Percentiles rank a stretch among this genome's conserved stretches.
These are phyloP conservation scores for Percopsis transmontana DNA, from an alignment of 2,113 vertebrate species.

Conservation along the genomic window DNA sequence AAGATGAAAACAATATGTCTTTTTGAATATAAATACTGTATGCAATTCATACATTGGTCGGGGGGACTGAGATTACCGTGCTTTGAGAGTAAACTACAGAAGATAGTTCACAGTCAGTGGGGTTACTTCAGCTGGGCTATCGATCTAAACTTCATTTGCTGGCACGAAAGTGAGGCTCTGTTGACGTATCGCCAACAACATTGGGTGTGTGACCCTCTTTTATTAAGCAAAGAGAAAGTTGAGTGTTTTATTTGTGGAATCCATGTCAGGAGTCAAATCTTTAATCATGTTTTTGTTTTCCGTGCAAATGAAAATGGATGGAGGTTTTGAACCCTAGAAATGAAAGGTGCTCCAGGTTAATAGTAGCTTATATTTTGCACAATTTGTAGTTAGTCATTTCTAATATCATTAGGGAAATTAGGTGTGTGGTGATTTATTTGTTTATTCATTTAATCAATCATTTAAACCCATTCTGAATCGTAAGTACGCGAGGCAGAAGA, in stretches of 20 bases:
- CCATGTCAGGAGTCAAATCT: conserved; percentile 74
- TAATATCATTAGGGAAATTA: conserved; percentile 84
- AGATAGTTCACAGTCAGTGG: neutral
- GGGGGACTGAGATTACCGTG: conserved; percentile 55
- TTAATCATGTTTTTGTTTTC: conserved; percentile 79
- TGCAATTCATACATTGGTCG: conserved; percentile 53
- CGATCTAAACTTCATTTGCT: conserved; percentile 49
- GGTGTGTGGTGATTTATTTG: conserved; percentile 80
- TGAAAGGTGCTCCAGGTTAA: conserved; percentile 79
- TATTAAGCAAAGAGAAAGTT: conserved; percentile 54
- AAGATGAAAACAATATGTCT: conserved; percentile 79
- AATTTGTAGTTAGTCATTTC: conserved; percentile 81
- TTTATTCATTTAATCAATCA: conserved; percentile 82
- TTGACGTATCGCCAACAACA: conserved; percentile 60
- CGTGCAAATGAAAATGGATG: conserved; percentile 78
- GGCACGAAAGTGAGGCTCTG: conserved; percentile 36
- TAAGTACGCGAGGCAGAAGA: conserved; percentile 71
- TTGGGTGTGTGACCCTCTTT: conserved; percentile 50
- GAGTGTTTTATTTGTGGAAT: conserved; percentile 75
- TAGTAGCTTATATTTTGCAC: conserved; percentile 75
- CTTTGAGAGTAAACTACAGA: conserved; percentile 10
- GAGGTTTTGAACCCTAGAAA: conserved; percentile 70
- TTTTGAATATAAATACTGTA: conserved; percentile 72
- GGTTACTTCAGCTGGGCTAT: conserved; percentile 27
- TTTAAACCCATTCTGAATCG: conserved; percentile 78